Evolutionary conservation across 2,797 vertebrate species (phyloP).

Genomic region (Pangasius mekongensis): DNA sequence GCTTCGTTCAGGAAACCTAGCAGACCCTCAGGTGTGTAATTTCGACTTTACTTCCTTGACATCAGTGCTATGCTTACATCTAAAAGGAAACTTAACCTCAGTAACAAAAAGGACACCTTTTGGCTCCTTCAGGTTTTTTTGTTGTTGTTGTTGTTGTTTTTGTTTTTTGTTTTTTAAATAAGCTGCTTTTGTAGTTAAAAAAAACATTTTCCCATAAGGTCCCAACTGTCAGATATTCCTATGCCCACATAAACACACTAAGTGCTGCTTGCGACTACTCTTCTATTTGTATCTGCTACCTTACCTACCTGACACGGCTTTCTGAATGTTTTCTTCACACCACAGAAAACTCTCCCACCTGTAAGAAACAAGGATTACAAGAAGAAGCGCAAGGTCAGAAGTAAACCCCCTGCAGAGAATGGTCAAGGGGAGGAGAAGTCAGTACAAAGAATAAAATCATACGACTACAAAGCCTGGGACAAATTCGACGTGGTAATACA

Average conservation of each 20-base stretch:
- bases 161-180: not conserved
- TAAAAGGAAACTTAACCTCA: not conserved
- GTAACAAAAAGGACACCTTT: not conserved
- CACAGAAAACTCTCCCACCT: constrained; percentile 82
- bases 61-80: too few relatives aligned
- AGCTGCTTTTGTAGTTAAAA: not conserved
- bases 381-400: constrained; percentile 80
- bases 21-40: constrained; percentile 58
- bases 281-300: not conserved
- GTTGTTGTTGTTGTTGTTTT: not conserved
- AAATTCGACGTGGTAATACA: constrained; percentile 90
- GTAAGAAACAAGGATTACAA: constrained; percentile 90
- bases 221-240: too few relatives aligned
- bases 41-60: not conserved
- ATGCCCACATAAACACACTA: not conserved
- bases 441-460: constrained; percentile 81
- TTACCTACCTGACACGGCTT: not conserved
- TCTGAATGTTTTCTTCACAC: not conserved
- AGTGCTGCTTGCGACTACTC: too few relatives aligned
- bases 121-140: not conserved
- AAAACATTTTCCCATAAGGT: not conserved
- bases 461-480: constrained; percentile 92
- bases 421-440: constrained; percentile 74
- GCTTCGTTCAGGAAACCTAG: constrained; percentile 73
- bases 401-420: constrained; percentile 68